phyloP scores from a whole-genome alignment of 2,113 vertebrate genomes.

The Campylomormyrus numenius region DNA sequence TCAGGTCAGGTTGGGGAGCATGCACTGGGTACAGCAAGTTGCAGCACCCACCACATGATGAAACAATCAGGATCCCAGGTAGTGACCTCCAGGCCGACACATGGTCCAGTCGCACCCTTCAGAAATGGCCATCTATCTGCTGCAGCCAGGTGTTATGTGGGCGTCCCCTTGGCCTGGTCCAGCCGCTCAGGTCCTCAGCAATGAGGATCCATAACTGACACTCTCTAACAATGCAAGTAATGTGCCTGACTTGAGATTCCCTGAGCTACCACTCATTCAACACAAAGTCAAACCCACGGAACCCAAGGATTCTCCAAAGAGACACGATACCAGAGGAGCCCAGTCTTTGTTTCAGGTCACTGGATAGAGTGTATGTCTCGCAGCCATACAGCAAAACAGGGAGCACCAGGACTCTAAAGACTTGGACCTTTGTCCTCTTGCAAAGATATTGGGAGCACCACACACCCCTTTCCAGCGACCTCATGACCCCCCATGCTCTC shows the following conservation, averaged over 20 bases:
- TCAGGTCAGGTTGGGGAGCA: too few species aligned
- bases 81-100: too few species aligned
- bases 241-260: neutral
- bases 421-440: neutral
- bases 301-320: neutral
- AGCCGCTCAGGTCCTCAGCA: too few species aligned
- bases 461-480: neutral
- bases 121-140: neutral
- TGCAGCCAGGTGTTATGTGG: neutral
- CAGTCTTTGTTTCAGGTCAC: neutral
- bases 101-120: too few species aligned
- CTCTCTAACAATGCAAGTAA: too few species aligned
- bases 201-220: too few species aligned
- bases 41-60: too few species aligned
- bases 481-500: neutral
- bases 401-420: neutral
- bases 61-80: neutral
- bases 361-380: neutral
- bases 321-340: neutral
- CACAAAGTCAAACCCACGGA: neutral
- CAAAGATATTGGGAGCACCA: neutral
- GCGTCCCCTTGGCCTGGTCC: neutral
- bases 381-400: neutral
- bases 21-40: too few species aligned
- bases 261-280: neutral